Conservation (phyloP, 1,140 invertebrate species). For the Drosophila setifemur region DNA sequence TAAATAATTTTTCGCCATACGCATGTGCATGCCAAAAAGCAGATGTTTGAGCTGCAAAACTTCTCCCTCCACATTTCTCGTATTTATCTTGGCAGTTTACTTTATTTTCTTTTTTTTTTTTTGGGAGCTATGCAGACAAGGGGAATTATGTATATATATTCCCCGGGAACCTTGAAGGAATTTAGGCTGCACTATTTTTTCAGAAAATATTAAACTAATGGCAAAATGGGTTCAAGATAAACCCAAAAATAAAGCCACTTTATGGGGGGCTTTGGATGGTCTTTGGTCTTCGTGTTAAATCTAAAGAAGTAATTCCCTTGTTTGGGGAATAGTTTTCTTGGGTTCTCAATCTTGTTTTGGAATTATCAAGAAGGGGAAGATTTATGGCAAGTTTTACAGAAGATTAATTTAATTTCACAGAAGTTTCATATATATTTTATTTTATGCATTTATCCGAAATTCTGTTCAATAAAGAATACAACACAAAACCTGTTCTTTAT, state of each 20-base stretch:
- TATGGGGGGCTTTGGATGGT: slow-evolving; percentile 5
- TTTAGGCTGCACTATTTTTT: slow-evolving; percentile 8
- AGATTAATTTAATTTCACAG: too few relatives aligned
- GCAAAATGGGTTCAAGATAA: slow-evolving; percentile 1
- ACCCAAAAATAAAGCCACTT: slow-evolving; percentile 16
- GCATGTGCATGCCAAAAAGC: slow-evolving; percentile 63
- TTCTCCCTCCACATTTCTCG: slow-evolving; percentile 26
- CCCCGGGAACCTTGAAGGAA: neutral
- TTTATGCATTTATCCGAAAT: too few relatives aligned
- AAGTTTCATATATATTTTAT: too few relatives aligned
- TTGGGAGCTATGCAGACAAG: slow-evolving; percentile 16
- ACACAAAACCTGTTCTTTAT: too few relatives aligned
- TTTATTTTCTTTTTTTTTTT: slow-evolving; percentile 19
- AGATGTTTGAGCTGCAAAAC: slow-evolving; percentile 48
- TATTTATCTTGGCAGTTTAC: slow-evolving; percentile 36
- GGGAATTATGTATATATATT: slow-evolving; percentile 34
- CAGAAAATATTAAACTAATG: neutral
- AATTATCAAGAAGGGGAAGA: too few relatives aligned
- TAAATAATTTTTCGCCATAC: slow-evolving; percentile 60
- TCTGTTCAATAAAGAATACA: too few relatives aligned
- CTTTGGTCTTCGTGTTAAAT: neutral
- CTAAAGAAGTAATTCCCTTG: slow-evolving; percentile 1
- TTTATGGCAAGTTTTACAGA: too few relatives aligned
- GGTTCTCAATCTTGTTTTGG: too few relatives aligned
- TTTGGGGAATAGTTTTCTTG: too few relatives aligned